Conservation (phyloP, 2,797 vertebrate species). For the Darevskia nairensis region DNA sequence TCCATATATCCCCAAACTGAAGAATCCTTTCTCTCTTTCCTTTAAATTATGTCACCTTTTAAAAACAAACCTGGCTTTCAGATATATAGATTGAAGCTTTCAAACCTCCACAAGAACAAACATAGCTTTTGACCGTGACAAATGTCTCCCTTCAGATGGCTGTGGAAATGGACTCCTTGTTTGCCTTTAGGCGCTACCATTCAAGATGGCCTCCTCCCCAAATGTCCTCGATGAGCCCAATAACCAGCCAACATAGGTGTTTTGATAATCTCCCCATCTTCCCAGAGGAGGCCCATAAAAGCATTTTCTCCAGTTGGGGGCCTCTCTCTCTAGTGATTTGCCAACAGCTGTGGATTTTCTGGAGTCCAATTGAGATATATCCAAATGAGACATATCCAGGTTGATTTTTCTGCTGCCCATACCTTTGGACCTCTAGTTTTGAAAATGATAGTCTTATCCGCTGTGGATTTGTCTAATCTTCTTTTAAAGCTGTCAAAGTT, state of each 20-base stretch:
- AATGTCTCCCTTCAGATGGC: background rate
- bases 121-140: background rate
- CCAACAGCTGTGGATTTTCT: background rate
- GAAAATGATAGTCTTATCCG: too few species aligned
- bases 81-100: conserved; percentile 3
- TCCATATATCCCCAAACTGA: background rate
- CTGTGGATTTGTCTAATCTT: too few species aligned
- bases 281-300: too few species aligned
- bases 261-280: too few species aligned
- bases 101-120: background rate
- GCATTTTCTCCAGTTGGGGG: background rate
- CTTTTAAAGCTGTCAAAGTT: too few species aligned
- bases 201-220: background rate
- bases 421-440: too few species aligned
- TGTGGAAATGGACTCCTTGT: background rate
- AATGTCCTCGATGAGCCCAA: too few species aligned
- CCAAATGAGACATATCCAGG: too few species aligned
- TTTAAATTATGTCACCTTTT: background rate
- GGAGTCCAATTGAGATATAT: background rate
- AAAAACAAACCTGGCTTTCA: conserved; percentile 9
- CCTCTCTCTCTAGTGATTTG: background rate
- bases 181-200: background rate
- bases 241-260: too few species aligned
- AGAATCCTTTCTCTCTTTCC: background rate
- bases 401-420: too few species aligned